Evolutionary conservation across 2,888 invertebrate species (phyloP).

Genomic region (Sceliomorpha sp.): DNA sequence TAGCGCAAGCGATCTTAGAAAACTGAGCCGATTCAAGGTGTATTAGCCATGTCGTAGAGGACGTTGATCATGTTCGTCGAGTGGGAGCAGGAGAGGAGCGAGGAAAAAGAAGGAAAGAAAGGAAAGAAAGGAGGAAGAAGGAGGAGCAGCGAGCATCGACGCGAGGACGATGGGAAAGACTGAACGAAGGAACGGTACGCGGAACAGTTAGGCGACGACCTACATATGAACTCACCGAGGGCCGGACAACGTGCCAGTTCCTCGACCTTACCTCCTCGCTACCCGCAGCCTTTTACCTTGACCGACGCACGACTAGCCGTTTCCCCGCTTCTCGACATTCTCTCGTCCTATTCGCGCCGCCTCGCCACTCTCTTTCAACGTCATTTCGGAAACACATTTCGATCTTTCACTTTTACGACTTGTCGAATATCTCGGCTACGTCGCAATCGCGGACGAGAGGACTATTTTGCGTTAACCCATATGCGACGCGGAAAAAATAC

Average conservation of each 20-base stretch:
- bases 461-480: no score
- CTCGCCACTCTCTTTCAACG: slow-evolving; percentile 8
- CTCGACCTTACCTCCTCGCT: slow-evolving; percentile 52
- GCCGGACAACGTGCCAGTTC: slow-evolving; percentile 78
- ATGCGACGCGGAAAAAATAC: no score
- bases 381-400: slow-evolving; percentile 30
- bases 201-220: slow-evolving; percentile 80
- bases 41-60: slow-evolving; percentile 51
- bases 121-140: slow-evolving; percentile 56
- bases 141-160: slow-evolving; percentile 26
- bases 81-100: slow-evolving; percentile 37
- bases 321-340: not conserved
- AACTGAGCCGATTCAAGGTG: slow-evolving; percentile 36
- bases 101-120: slow-evolving; percentile 32
- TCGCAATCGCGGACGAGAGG: no score
- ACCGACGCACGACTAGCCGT: slow-evolving; percentile 26
- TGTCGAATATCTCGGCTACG: not conserved
- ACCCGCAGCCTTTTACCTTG: slow-evolving; percentile 51
- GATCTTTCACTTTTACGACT: slow-evolving; percentile 47
- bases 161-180: slow-evolving; percentile 28
- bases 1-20: slow-evolving; percentile 24
- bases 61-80: slow-evolving; percentile 45
- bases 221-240: slow-evolving; percentile 73
- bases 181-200: slow-evolving; percentile 75
- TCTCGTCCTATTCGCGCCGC: slow-evolving; percentile 15